phyloP scores from a whole-genome alignment of 2,888 invertebrate genomes.

The Lingula anatina region DNA sequence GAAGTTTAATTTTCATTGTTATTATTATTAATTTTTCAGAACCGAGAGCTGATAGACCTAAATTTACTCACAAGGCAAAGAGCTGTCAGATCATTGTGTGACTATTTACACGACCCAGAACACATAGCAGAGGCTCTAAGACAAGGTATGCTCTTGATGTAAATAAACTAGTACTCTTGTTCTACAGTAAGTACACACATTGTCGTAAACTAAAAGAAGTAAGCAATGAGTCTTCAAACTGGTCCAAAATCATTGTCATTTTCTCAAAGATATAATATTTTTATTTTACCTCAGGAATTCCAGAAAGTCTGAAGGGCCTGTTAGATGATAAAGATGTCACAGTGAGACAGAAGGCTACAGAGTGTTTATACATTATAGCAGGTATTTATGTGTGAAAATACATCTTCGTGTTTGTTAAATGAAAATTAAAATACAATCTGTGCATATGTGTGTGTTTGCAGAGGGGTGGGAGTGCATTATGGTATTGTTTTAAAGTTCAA shows the following conservation, averaged over 20 bases:
- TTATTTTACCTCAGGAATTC: constrained; percentile 26
- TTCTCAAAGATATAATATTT: neutral
- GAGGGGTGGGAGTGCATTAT: no score
- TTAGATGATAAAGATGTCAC: constrained; percentile 43
- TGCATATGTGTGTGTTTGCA: no score
- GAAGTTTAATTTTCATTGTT: no score
- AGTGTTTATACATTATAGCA: constrained; percentile 48
- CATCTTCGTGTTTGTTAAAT: no score
- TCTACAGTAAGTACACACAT: neutral
- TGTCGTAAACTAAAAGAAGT: no score
- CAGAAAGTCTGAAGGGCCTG: constrained; percentile 39
- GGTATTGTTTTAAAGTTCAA: neutral
- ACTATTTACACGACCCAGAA: constrained; percentile 52
- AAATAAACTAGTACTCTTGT: neutral
- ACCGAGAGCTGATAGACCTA: constrained; percentile 44
- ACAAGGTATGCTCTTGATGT: constrained; percentile 24
- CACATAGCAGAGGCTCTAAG: constrained; percentile 47
- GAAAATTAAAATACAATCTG: no score
- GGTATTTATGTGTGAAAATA: no score
- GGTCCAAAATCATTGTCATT: neutral
- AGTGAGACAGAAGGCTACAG: constrained; percentile 47
- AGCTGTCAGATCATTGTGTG: constrained; percentile 51
- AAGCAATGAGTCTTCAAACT: no score
- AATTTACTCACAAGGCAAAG: constrained; percentile 43
- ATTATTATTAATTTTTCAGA: constrained; percentile 26